phyloP scores from a whole-genome alignment of 2,113 vertebrate species.

The Corythaixoides concolor region DNA sequence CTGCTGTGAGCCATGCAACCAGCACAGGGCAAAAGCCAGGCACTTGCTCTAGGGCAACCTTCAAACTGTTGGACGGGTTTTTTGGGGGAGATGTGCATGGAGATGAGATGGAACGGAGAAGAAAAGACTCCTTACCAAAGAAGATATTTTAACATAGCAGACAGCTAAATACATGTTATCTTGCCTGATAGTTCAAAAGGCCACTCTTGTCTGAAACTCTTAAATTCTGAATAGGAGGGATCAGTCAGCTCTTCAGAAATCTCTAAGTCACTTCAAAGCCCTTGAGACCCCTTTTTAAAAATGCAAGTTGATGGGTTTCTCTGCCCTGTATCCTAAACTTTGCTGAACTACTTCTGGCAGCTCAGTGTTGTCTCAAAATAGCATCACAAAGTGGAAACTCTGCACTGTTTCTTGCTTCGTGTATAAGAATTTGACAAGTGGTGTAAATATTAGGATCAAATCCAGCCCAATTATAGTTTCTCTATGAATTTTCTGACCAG shows the following conservation, averaged over 20 bases:
- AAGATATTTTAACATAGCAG: background rate
- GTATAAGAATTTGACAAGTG: background rate
- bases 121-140: background rate
- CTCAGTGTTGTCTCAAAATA: background rate
- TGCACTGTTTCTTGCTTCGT: background rate
- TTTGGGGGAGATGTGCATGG: accelerated
- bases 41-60: background rate
- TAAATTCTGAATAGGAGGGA: background rate
- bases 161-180: background rate
- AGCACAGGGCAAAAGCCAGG: background rate
- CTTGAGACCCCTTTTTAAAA: background rate
- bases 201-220: background rate
- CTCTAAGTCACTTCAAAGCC: background rate
- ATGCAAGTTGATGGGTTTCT: background rate
- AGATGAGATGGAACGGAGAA: background rate
- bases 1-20: background rate
- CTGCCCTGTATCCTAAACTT: background rate
- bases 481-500: background rate
- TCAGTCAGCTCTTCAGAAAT: background rate
- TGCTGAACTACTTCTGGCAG: background rate
- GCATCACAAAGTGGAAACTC: background rate
- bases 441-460: background rate
- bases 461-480: background rate
- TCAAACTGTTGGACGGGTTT: accelerated
- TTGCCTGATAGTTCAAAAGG: background rate